phyloP scores from a whole-genome alignment of 1,140 invertebrate species.

The Scaptomyza montana region DNA sequence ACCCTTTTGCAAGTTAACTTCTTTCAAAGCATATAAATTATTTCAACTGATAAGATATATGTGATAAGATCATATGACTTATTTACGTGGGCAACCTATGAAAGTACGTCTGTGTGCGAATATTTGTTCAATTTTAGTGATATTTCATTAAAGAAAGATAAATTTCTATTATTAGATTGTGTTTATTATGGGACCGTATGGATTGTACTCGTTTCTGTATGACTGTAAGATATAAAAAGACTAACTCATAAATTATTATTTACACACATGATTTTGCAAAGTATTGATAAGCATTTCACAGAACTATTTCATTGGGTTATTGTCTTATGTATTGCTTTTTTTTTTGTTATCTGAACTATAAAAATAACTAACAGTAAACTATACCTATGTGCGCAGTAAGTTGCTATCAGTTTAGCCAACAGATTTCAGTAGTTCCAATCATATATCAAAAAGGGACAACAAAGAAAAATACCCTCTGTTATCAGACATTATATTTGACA shows the following conservation, averaged over 20 bases:
- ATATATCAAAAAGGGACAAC: constrained; percentile 7
- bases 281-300: no score
- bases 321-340: background rate
- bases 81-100: no score
- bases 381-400: background rate
- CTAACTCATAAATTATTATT: no score
- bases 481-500: constrained; percentile 18
- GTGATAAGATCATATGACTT: constrained; percentile 33
- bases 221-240: no score
- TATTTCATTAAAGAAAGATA: constrained; percentile 6
- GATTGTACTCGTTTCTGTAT: background rate
- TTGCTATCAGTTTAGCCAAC: constrained; percentile 21
- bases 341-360: constrained; percentile 7
- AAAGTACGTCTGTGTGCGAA: background rate
- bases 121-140: background rate
- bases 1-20: background rate
- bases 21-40: background rate
- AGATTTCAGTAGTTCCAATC: constrained; percentile 17
- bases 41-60: constrained; percentile 28
- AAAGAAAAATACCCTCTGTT: background rate
- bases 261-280: no score
- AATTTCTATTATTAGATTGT: constrained; percentile 6
- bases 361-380: constrained; percentile 7
- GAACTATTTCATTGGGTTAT: no score
- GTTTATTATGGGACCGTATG: background rate